Evolutionary conservation across 2,113 vertebrate species (phyloP), one percentile per base, ranked within the genome.

Genomic region (Hucho hucho): DNA sequence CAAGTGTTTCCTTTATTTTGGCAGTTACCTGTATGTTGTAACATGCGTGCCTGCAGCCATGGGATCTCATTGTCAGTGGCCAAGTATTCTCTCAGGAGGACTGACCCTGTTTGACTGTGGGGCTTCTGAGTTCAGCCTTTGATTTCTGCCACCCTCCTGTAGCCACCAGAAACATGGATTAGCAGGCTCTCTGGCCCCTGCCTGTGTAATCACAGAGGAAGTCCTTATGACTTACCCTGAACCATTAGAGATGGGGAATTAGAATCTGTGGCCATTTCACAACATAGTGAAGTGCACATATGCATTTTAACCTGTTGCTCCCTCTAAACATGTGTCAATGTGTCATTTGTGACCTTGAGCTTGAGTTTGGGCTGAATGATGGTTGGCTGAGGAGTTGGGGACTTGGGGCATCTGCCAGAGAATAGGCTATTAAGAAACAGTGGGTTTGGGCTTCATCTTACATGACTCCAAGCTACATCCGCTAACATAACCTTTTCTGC

Each of bases 61-160:
- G 37, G 37, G 37, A 43, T 43, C 37, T 43, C 37, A 43, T 11
- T 46, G 71, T 86, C 81, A 82, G 82, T 80, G 78, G 78, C 86
- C 83, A 88, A 84, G 69, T 87, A 80, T 85, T 86, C 78, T 88
- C 83, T 73, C 64, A 68, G 75, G 74, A 82, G 77, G 47, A 28
- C 64, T 61, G 73, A 81, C 73, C 83, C 65, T 6, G 22, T 37
- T 77, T 78, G 80, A 86, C 84, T 43, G 37, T 43, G 7, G 9
- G 37, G 37, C 7, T 83, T 85, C 77, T 67, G 69, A 75, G 75
- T 64, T 75, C 26, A 4, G 28, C 22, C 64, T 46, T 5, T 53
- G 71, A 77, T 72, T 85, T 76, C 37, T 79, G 69, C 65, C 14
- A 56, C 16, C 18, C 49, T 59, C 4, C 49, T 20, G 9, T 53